A percentile compares a stretch with the other conserved stretches of the same genome.
These are phyloP conservation scores for Polia nebulosa DNA, from an alignment of 2,888 invertebrate species.

Conservation along the genomic window DNA sequence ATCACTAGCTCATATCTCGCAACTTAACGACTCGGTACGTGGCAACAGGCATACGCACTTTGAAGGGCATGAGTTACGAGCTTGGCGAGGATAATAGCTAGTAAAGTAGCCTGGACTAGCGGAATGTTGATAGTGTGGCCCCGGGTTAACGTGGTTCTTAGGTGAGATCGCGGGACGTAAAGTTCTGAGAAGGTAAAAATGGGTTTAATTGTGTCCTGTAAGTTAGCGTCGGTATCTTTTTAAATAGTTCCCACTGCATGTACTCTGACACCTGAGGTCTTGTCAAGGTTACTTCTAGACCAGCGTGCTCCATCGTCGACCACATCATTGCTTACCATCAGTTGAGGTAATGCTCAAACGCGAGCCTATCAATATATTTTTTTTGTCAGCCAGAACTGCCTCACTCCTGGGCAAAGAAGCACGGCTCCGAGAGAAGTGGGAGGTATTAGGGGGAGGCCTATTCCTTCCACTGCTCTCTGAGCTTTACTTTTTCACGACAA, in stretches of 20 bases:
- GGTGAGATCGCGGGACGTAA: constrained; percentile 13
- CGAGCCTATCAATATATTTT: too few relatives aligned
- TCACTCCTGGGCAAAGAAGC: too few relatives aligned
- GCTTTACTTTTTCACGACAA: too few relatives aligned
- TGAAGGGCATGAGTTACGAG: constrained; percentile 68
- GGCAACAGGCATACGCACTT: constrained; percentile 74
- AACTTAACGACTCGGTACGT: constrained; percentile 65
- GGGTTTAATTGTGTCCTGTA: not conserved
- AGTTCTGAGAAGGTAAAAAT: constrained; percentile 3
- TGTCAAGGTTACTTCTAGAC: too few relatives aligned
- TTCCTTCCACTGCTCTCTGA: too few relatives aligned
- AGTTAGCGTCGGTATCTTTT: not conserved
- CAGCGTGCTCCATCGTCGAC: too few relatives aligned
- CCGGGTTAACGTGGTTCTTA: constrained; percentile 37
- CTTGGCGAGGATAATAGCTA: constrained; percentile 58
- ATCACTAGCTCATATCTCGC: constrained; percentile 61
- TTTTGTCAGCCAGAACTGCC: too few relatives aligned
- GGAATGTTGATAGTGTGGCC: constrained; percentile 45
- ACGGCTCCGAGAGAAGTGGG: too few relatives aligned
- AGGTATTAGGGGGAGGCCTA: too few relatives aligned
- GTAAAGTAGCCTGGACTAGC: constrained; percentile 59
- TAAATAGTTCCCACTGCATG: not conserved
- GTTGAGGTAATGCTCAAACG: too few relatives aligned
- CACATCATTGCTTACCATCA: too few relatives aligned
- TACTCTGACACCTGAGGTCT: too few relatives aligned